Evolutionary conservation across 2,797 vertebrate genomes (phyloP).

Genomic region (Neosilurus mollespiculum): DNA sequence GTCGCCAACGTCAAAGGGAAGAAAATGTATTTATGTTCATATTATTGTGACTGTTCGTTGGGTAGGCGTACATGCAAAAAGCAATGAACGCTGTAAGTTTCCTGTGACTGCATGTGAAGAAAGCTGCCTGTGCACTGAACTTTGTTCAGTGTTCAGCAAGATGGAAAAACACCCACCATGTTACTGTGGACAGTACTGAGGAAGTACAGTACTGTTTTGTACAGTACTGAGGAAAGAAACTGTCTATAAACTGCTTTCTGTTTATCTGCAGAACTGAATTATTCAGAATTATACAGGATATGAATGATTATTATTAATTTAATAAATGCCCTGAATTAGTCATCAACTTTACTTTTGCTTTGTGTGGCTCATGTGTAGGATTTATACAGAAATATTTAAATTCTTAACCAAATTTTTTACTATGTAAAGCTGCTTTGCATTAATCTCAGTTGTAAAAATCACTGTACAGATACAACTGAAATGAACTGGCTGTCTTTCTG

Average conservation of each 20-base stretch:
- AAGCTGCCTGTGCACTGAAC: neutral
- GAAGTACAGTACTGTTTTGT: neutral
- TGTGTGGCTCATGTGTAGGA: neutral
- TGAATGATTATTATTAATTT: neutral
- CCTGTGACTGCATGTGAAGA: neutral
- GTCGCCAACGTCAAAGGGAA: neutral
- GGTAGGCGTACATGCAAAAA: neutral
- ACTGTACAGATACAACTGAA: no score
- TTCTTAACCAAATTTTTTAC: no score
- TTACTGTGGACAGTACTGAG: neutral
- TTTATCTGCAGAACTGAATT: neutral
- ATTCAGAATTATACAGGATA: no score
- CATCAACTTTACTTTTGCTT: neutral
- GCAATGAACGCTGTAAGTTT: neutral
- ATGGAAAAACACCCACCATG: neutral
- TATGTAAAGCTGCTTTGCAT: no score
- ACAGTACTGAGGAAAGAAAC: no score
- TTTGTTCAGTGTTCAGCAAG: neutral
- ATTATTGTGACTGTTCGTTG: neutral
- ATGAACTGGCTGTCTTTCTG: no score
- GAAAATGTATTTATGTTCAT: neutral
- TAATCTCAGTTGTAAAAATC: no score
- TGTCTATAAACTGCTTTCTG: neutral
- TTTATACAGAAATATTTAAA: no score
- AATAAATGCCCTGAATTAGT: neutral